Evolutionary conservation across 1,140 invertebrate genomes (phyloP).

Genomic region (Mya arenaria): DNA sequence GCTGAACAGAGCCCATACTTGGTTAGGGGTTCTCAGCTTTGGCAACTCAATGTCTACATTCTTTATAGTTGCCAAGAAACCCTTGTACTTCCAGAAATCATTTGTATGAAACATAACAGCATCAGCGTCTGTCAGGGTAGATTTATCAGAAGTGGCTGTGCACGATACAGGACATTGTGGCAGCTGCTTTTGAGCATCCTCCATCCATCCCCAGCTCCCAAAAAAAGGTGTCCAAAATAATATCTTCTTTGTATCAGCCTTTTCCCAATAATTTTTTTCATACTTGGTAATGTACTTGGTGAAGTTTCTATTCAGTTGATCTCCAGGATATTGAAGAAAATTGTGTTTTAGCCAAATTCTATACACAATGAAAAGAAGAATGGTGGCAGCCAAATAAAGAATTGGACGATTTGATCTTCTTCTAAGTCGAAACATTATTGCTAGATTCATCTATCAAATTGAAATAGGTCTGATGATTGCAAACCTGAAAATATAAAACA

Average conservation of each 20-base stretch:
- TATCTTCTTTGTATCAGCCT: conserved; percentile 12
- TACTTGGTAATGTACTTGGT: conserved; percentile 45
- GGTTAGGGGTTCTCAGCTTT: conserved; percentile 12
- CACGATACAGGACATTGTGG: conserved; percentile 16
- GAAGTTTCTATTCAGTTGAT: conserved; percentile 32
- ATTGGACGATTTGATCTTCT: too few relatives aligned
- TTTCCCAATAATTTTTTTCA: conserved; percentile 27
- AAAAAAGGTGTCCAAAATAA: conserved; percentile 52
- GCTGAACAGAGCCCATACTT: conserved; percentile 42
- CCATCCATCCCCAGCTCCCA: conserved; percentile 27
- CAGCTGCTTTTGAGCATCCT: conserved; percentile 8
- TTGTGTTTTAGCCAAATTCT: too few relatives aligned
- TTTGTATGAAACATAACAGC: conserved; percentile 46
- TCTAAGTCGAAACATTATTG: too few relatives aligned
- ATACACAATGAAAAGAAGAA: too few relatives aligned
- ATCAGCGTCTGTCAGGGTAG: conserved; percentile 24
- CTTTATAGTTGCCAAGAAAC: conserved; percentile 20
- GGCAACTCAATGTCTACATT: conserved; percentile 31
- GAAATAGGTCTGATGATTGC: too few relatives aligned
- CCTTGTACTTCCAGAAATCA: conserved; percentile 39
- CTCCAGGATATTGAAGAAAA: conserved; percentile 26
- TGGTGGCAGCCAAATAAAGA: too few relatives aligned
- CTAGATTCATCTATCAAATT: too few relatives aligned
- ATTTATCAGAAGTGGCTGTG: conserved; percentile 17
- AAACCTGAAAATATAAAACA: too few relatives aligned